Base-by-base conservation (phyloP, 2,113 vertebrate genomes). In the Cottus gobio region DNA sequence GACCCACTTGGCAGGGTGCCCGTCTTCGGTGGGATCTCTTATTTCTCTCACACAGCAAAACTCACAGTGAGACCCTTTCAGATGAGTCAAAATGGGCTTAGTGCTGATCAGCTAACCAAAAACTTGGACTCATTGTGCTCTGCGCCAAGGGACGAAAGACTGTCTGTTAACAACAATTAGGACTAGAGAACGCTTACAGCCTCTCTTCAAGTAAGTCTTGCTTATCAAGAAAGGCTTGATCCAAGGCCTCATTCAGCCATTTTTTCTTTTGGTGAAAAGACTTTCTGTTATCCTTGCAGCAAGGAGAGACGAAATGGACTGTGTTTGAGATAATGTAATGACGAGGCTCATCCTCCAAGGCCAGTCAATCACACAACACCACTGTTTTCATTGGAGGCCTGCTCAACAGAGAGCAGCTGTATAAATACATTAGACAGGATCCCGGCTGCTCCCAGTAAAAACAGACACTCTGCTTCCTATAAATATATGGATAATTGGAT, bases 351-450 rank as follows among this genome's bases (percentile, higher is more conserved):
- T 90, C 87, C 71, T 83, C 72, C 76, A 86, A 90, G 79, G 87
- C 88, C 87, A 92, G 89, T 92, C 93, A 91, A 92, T 93, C 93
- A 91, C 79, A 85, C 57, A 82, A 74, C 71, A 74, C 75, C 69
- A 69, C 44, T 85, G 88, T 88, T 94, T 93, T 87, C 80, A 80
- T 81, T 84, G 77, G 88, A 88, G 85, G 79, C 42, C 78, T 58
- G 62, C 54, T 89, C 86, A 91, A 92, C 88, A 64, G 70, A 54
- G 42, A 91, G 70, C 94, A 94, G 93, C 93, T 95, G 94, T 93
- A 77, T 77, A 95, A 95, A 94, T 93, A 95, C 69, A 89, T 91
- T 89, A 90, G 80, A 83, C 58, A 82, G 66, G 76, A 84, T 86
- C 64, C 66, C 62, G 78, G 79, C 62, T 65, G 82, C 83, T 84